A percentile compares a stretch with the other conserved stretches of the same genome.
These are phyloP conservation scores for Herminia tarsipennalis DNA, from an alignment of 2,888 invertebrate genomes.

Conservation along the genomic window DNA sequence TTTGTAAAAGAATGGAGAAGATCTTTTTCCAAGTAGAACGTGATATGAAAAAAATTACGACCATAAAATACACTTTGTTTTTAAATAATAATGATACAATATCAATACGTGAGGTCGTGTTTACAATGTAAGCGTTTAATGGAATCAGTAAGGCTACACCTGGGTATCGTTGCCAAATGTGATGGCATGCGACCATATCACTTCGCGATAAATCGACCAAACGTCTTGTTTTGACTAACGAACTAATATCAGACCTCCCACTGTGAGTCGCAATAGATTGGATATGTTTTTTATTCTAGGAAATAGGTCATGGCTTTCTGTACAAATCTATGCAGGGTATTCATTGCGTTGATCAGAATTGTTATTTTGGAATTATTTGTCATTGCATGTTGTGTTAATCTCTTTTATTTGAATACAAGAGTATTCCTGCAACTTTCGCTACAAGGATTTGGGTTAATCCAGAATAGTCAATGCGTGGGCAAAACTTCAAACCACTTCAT, in stretches of 20 bases:
- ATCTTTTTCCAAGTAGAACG: too few relatives aligned
- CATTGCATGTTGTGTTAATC: neutral
- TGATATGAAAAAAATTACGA: too few relatives aligned
- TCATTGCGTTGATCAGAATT: neutral
- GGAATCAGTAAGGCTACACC: constrained; percentile 33
- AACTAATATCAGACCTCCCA: constrained; percentile 11
- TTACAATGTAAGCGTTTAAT: constrained; percentile 31
- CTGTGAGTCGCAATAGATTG: neutral
- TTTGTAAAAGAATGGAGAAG: too few relatives aligned
- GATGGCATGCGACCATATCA: constrained; percentile 28
- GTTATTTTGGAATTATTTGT: constrained; percentile 2
- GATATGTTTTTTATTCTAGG: neutral
- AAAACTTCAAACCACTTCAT: too few relatives aligned
- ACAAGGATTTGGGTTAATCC: too few relatives aligned
- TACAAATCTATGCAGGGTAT: neutral
- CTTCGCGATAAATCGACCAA: constrained; percentile 22
- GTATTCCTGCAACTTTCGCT: too few relatives aligned
- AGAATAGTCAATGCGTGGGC: too few relatives aligned
- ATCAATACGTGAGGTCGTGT: constrained; percentile 25
- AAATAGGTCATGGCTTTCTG: neutral
- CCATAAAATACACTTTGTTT: neutral
- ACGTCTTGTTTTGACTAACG: constrained; percentile 11
- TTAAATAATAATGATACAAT: constrained; percentile 1
- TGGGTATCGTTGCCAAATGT: constrained; percentile 38
- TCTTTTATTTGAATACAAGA: neutral